A percentile compares a stretch with the other conserved stretches of the same genome.
phyloP scores from a whole-genome alignment of 1,140 invertebrate genomes.

The Galleria mellonella region DNA sequence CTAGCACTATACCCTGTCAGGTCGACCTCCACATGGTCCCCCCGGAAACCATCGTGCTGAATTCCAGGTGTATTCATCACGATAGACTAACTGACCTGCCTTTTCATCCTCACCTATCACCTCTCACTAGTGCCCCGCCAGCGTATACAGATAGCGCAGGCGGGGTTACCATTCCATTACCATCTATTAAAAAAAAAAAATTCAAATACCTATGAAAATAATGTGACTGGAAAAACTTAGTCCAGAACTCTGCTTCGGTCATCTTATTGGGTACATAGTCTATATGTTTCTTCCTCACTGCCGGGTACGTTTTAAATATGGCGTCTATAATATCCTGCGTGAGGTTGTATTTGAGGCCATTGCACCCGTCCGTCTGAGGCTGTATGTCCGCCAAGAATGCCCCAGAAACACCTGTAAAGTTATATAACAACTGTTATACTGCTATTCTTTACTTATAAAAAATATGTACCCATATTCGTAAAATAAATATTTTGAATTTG shows the following conservation, averaged over 20 bases:
- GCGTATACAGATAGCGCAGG: too few relatives aligned
- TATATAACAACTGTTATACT: background rate
- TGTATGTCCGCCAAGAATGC: conserved; percentile 95
- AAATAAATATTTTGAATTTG: background rate
- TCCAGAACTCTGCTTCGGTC: conserved; percentile 98
- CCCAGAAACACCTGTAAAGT: conserved; percentile 83
- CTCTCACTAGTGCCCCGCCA: too few relatives aligned
- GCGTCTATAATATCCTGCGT: conserved; percentile 97
- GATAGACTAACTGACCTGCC: too few relatives aligned
- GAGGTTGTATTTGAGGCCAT: conserved; percentile 97
- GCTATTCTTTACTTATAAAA: background rate
- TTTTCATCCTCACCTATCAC: too few relatives aligned
- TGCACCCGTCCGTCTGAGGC: conserved; percentile 97
- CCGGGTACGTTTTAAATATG: conserved; percentile 99
- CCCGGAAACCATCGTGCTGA: too few relatives aligned
- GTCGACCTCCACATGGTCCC: too few relatives aligned
- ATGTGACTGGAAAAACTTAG: conserved; percentile 99
- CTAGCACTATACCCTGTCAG: too few relatives aligned
- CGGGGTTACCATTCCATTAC: too few relatives aligned
- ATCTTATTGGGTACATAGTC: conserved; percentile 97
- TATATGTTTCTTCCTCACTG: conserved; percentile 96
- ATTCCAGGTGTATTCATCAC: too few relatives aligned
- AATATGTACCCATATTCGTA: too few relatives aligned
- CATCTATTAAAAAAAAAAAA: too few relatives aligned
- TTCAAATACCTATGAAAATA: conserved; percentile 93